Conservation (phyloP, 1,140 invertebrate species). For the Ladona fulva region DNA sequence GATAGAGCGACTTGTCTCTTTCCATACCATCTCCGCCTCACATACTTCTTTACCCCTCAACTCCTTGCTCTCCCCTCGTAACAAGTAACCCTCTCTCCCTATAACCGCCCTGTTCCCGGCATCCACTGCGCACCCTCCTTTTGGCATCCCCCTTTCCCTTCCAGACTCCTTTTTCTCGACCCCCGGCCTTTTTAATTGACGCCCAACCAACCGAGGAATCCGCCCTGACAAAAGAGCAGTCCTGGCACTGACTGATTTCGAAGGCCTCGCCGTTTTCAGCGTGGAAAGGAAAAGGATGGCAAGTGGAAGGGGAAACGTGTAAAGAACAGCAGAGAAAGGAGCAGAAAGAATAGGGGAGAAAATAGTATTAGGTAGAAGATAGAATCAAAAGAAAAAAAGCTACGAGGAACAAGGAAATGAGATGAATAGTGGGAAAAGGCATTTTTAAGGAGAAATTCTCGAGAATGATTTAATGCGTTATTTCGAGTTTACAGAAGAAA, state of each 20-base stretch:
- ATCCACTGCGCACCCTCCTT: not conserved
- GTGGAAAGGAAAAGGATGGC: not conserved
- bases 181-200: not conserved
- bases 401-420: not conserved
- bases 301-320: not conserved
- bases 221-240: not conserved
- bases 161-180: not conserved
- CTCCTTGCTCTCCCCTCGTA: not conserved
- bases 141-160: not conserved
- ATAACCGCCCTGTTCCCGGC: not conserved
- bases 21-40: not conserved
- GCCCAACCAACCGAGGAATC: constrained; percentile 1
- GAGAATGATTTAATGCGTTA: no score
- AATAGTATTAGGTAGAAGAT: not conserved
- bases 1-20: not conserved
- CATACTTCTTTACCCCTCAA: constrained; percentile 1
- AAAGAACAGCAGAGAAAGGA: not conserved
- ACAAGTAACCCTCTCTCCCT: not conserved
- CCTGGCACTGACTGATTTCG: constrained; percentile 2
- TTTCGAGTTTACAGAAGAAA: no score
- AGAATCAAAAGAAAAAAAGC: not conserved
- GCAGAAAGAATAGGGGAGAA: not conserved
- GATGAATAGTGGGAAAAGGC: not conserved
- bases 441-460: no score
- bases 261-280: not conserved